phyloP scores from a whole-genome alignment of 2,797 vertebrate species.

The Euthynnus affinis region DNA sequence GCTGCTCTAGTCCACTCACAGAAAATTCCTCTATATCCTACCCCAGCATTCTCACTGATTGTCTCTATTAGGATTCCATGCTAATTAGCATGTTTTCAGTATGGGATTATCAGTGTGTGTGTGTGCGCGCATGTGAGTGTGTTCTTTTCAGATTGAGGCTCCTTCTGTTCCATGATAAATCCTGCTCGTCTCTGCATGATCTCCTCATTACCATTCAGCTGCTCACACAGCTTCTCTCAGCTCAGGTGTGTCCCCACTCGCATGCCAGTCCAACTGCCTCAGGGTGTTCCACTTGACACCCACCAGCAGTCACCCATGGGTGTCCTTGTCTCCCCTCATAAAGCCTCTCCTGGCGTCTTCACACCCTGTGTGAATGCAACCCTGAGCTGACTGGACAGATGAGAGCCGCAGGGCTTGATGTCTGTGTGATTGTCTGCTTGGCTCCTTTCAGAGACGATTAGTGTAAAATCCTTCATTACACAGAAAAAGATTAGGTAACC shows the following conservation, averaged over 20 bases:
- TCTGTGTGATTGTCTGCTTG: conserved; percentile 27
- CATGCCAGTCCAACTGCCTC: conserved; percentile 12
- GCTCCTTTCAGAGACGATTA: conserved; percentile 65
- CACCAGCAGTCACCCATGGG: neutral
- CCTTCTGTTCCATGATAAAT: conserved; percentile 5
- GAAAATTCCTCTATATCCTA: neutral
- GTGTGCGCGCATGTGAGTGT: no score
- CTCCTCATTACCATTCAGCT: conserved; percentile 33
- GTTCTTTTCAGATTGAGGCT: neutral
- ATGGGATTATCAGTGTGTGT: neutral
- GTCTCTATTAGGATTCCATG: no score
- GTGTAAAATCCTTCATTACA: conserved; percentile 57
- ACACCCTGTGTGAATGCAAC: conserved; percentile 8
- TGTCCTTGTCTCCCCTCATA: conserved; percentile 10
- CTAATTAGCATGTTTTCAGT: neutral
- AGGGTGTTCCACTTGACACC: conserved; percentile 14
- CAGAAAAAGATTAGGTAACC: conserved; percentile 44
- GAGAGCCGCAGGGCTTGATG: conserved; percentile 23
- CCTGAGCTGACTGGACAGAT: conserved; percentile 31
- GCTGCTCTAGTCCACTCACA: neutral
- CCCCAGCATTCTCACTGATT: no score
- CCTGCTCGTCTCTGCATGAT: neutral
- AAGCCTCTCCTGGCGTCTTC: neutral
- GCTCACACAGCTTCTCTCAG: neutral
- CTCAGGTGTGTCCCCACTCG: conserved; percentile 1